Conservation (phyloP, 2,888 invertebrate species). For the Trichopria drosophilae region DNA sequence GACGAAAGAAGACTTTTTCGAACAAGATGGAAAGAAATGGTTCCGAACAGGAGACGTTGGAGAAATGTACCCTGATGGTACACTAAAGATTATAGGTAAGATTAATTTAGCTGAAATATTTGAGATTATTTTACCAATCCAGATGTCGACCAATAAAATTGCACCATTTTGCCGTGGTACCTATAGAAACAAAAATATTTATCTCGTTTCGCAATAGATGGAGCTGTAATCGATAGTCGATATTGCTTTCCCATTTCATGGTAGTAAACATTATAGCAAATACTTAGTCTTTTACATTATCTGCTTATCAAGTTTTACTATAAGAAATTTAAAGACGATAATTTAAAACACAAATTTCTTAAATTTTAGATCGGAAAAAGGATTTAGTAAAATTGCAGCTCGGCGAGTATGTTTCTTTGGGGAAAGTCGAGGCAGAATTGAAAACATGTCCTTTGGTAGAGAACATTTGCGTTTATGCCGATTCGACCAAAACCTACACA, state of each 20-base stretch:
- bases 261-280: too few species aligned
- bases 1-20: slow-evolving; percentile 87
- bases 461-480: slow-evolving; percentile 96
- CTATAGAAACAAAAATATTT: too few species aligned
- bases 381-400: slow-evolving; percentile 97
- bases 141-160: slow-evolving; percentile 2
- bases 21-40: slow-evolving; percentile 81
- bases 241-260: too few species aligned
- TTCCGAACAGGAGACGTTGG: slow-evolving; percentile 97
- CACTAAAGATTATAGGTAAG: slow-evolving; percentile 92
- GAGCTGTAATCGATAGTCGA: too few species aligned
- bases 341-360: slow-evolving; percentile 23
- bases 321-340: slow-evolving; percentile 15
- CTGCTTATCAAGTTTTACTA: slow-evolving; percentile 18
- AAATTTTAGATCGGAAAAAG: slow-evolving; percentile 77
- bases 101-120: slow-evolving; percentile 13
- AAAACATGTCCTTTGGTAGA: slow-evolving; percentile 94
- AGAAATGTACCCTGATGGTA: slow-evolving; percentile 90
- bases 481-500: slow-evolving; percentile 79
- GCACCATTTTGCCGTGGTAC: too few species aligned
- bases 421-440: slow-evolving; percentile 93
- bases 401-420: slow-evolving; percentile 97
- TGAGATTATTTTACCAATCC: neutral
- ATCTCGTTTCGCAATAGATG: too few species aligned
- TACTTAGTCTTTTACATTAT: too few species aligned